A percentile compares a stretch with the other conserved stretches of the same genome.
Conservation (phyloP, 2,113 vertebrate species). For the Nothoprocta pentlandii region DNA sequence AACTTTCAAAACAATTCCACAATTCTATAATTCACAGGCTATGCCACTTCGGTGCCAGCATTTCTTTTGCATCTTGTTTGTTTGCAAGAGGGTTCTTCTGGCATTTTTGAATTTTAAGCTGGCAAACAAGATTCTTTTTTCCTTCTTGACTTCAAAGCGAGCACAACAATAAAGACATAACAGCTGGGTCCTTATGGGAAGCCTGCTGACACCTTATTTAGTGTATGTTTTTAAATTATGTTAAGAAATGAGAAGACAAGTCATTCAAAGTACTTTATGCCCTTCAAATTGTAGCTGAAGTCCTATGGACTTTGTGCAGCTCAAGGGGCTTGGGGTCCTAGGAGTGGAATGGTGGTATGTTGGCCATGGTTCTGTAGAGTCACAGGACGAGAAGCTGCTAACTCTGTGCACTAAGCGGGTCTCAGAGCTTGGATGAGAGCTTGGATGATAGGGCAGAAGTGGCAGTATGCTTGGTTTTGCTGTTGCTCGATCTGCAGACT, state of each 20-base stretch:
- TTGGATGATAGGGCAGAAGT: background rate
- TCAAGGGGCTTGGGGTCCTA: background rate
- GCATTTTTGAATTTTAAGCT: conserved; percentile 53
- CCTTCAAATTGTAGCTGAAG: background rate
- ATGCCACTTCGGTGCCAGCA: background rate
- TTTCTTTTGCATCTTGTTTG: conserved; percentile 62
- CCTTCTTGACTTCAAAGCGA: conserved; percentile 58
- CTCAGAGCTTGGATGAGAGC: background rate
- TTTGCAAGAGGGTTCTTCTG: conserved; percentile 41
- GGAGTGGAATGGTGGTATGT: background rate
- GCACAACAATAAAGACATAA: conserved; percentile 37
- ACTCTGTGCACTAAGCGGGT: background rate
- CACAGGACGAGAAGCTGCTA: background rate
- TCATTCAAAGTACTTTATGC: background rate
- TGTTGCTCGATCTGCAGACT: background rate
- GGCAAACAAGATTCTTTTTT: conserved; percentile 35
- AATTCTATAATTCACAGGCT: conserved; percentile 56
- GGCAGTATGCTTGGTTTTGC: fast-evolving
- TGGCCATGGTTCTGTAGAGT: background rate
- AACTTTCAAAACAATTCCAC: conserved; percentile 47
- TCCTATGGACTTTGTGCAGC: fast-evolving
- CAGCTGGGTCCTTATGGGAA: conserved; percentile 40
- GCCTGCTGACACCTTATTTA: conserved; percentile 53
- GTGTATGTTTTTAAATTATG: conserved; percentile 47
- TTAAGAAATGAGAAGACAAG: conserved; percentile 13